A percentile compares a stretch with the other conserved stretches of the same genome.
Evolutionary conservation across 2,888 invertebrate species (phyloP).

Genomic region (Archips xylosteana): DNA sequence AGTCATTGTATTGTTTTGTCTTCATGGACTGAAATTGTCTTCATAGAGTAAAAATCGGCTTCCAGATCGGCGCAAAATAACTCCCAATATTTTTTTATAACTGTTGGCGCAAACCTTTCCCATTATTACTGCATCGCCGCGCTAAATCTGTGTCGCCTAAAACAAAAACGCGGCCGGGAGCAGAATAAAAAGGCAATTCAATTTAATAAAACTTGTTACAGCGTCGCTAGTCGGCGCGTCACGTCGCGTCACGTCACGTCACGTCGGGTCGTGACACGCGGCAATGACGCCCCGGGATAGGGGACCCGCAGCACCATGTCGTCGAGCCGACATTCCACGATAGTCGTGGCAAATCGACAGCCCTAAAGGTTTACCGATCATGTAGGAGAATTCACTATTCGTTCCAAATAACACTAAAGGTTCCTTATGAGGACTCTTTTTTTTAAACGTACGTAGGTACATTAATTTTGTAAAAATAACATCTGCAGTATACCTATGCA

Average conservation of each 20-base stretch:
- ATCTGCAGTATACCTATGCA: too few species aligned
- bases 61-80: too few species aligned
- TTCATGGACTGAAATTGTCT: too few species aligned
- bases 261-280: background rate
- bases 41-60: too few species aligned
- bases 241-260: constrained; percentile 12
- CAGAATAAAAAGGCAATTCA: constrained; percentile 20
- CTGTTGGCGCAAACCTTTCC: background rate
- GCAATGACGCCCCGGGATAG: background rate
- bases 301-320: background rate
- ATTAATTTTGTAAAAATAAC: too few species aligned
- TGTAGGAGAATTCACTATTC: background rate
- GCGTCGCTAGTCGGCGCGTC: constrained; percentile 10
- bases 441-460: too few species aligned
- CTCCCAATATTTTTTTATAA: too few species aligned
- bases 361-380: background rate
- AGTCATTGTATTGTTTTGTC: too few species aligned
- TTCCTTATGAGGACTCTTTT: too few species aligned
- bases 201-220: constrained; percentile 33
- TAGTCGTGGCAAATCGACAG: background rate
- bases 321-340: background rate
- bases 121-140: background rate
- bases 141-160: constrained; percentile 7
- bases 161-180: constrained; percentile 2
- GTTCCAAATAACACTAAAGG: too few species aligned